Evolutionary conservation across 2,113 vertebrate genomes (phyloP), one percentile per base, ranked within the genome.

Genomic region (Ophiodon elongatus): DNA sequence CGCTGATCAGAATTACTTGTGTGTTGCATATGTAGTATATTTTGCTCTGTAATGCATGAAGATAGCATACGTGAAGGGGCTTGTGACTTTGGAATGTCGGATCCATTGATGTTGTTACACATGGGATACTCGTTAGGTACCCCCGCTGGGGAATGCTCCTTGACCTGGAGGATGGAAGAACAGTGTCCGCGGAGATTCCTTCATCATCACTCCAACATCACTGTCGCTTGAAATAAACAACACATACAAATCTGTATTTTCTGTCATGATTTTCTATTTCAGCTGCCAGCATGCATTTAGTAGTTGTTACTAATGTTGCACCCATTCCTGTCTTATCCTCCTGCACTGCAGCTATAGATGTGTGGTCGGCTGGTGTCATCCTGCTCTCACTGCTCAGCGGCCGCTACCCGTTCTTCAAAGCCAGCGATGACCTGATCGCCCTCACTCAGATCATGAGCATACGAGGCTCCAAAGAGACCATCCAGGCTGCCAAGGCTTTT

Each of bases 341-440:
- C 83, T 94, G 27, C 80, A 23, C 86, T 95, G 39, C 95, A 99
- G 98, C 98, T 82, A 99, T 99, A 88, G 98, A 99, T 83, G 93
- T 99, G 93, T 99, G 98, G 98, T 98, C 98, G 65, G 97, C 98
- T 76, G 98, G 98, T 76, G 96, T 99, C 39, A 94, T 99, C 91
- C 96, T 99, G 91, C 97, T 99, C 59, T 99, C 97, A 15, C 94
- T 99, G 83, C 96, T 99, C 73, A 99, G 98, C 90, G 97, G 97
- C 56, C 95, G 98, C 73, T 99, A 99, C 87, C 98, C 98, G 2
- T 99, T 99, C 94, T 99, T 99, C 93, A 99, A 98, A 96, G 98
- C 97, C 85, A 97, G 95, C 23, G 98, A 99, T 90, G 98, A 99
- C 94, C 94, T 99, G 93, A 96, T 98, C 54, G 98, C 97, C 67